Conservation (phyloP, 2,888 invertebrate genomes). For the Megamerina dolium region DNA sequence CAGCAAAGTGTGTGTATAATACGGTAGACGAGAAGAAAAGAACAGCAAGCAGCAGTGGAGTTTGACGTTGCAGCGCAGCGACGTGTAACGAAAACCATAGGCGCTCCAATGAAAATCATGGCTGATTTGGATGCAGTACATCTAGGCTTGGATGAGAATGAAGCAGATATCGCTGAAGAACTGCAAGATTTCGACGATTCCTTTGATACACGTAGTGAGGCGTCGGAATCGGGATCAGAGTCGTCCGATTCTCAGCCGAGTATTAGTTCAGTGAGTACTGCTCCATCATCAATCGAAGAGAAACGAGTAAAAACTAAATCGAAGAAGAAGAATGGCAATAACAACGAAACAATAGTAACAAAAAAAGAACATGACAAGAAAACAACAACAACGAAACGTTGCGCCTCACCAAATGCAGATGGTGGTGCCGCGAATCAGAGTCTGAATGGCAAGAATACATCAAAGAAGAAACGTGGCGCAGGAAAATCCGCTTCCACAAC, state of each 20-base stretch:
- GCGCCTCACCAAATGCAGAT: constrained; percentile 24
- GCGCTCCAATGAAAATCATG: constrained; percentile 47
- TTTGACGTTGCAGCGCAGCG: no score
- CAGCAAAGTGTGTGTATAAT: no score
- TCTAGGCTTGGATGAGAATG: constrained; percentile 61
- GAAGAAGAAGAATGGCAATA: constrained; percentile 39
- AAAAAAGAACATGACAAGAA: constrained; percentile 10
- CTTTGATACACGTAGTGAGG: constrained; percentile 83
- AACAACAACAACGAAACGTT: constrained; percentile 27
- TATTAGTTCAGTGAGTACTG: constrained; percentile 69
- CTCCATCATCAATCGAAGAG: constrained; percentile 55
- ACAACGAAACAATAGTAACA: constrained; percentile 28
- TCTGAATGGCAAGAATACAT: constrained; percentile 32
- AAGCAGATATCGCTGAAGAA: constrained; percentile 73
- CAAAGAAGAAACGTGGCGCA: constrained; percentile 21
- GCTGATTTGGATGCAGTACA: constrained; percentile 57
- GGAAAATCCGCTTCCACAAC: constrained; percentile 6
- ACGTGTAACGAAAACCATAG: no score
- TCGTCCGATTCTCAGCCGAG: constrained; percentile 63
- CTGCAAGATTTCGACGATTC: constrained; percentile 62
- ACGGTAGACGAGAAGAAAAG: no score
- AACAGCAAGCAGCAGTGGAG: no score
- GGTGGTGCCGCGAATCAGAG: constrained; percentile 12
- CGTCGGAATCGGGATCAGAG: constrained; percentile 61
- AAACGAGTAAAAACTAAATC: constrained; percentile 22